phyloP scores from a whole-genome alignment of 2,888 invertebrate species.

The Campopleginae sp. region DNA sequence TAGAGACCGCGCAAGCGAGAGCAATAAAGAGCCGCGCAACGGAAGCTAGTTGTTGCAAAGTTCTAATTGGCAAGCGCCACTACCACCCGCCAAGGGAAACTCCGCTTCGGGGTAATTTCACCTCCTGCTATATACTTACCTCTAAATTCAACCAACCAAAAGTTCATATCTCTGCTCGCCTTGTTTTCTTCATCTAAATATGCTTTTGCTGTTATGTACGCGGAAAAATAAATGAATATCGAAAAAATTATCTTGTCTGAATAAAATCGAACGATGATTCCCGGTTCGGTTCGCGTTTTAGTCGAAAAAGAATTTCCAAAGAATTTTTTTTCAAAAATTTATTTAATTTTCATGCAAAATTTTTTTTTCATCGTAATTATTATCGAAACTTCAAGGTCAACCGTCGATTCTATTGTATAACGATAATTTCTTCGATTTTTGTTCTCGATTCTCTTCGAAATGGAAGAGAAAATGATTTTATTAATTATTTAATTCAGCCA shows the following conservation, averaged over 20 bases:
- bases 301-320: no score
- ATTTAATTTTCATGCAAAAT: no score
- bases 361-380: no score
- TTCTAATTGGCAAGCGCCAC: conserved; percentile 63
- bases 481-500: background rate
- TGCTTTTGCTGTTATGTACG: background rate
- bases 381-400: no score
- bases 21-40: conserved; percentile 64
- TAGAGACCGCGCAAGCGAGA: conserved; percentile 51
- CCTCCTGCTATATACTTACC: conserved; percentile 18
- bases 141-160: conserved; percentile 39
- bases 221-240: background rate
- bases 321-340: no score
- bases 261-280: no score
- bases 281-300: no score
- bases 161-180: conserved; percentile 6
- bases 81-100: conserved; percentile 27
- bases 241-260: background rate
- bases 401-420: no score
- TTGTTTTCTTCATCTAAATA: conserved; percentile 30
- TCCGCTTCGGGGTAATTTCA: conserved; percentile 48
- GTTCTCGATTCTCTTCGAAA: no score
- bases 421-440: no score
- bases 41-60: conserved; percentile 66
- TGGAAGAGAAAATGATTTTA: background rate